These are phyloP conservation scores for Grantiella picta DNA, from an alignment of 2,113 vertebrate genomes.

Conservation along the genomic window DNA sequence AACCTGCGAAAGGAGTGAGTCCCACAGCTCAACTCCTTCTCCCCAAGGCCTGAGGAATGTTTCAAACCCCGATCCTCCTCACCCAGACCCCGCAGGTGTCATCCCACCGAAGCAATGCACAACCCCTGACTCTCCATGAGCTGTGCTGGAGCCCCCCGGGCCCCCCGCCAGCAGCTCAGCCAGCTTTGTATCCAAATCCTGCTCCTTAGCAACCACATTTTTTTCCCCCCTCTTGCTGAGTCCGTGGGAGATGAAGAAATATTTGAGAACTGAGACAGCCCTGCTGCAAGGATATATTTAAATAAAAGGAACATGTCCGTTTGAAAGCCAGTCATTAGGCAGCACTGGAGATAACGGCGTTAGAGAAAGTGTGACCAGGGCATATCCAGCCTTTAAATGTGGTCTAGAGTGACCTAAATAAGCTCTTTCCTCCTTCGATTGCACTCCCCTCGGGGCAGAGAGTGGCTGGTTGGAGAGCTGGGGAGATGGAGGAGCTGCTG, in stretches of 20 bases:
- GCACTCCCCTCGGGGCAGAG: not conserved
- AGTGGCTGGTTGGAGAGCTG: not conserved
- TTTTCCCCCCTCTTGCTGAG: not conserved
- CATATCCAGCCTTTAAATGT: not conserved
- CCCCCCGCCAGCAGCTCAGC: not conserved
- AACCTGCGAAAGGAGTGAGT: accelerated
- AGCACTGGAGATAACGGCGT: not conserved
- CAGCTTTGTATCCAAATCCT: slow-evolving; percentile 51
- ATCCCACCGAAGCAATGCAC: not conserved
- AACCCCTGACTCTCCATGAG: not conserved
- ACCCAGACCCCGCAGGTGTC: not conserved
- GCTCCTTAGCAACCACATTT: slow-evolving; percentile 61
- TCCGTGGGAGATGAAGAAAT: slow-evolving; percentile 36
- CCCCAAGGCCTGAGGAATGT: not conserved
- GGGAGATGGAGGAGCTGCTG: not conserved
- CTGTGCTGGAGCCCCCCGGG: not conserved
- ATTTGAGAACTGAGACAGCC: slow-evolving; percentile 23
- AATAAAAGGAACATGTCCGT: not conserved
- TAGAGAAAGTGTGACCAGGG: not conserved
- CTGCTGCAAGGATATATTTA: not conserved
- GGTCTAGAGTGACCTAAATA: slow-evolving; percentile 24
- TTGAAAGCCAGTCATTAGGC: not conserved
- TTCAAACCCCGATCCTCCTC: not conserved
- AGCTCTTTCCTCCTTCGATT: not conserved
- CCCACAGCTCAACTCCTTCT: not conserved